These are phyloP conservation scores for Papilio polytes DNA, from an alignment of 1,140 invertebrate genomes.

Conservation along the genomic window DNA sequence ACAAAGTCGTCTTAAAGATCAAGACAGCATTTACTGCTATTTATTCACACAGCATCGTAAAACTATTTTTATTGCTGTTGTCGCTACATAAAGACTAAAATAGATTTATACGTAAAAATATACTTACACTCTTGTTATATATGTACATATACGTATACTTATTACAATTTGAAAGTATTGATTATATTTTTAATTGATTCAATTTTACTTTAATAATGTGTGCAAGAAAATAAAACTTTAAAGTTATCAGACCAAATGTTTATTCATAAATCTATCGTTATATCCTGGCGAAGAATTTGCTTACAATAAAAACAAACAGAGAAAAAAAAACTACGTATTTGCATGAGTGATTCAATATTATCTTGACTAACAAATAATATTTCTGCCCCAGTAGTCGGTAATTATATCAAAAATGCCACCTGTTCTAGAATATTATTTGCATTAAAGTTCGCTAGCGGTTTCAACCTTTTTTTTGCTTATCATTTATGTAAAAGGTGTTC, in stretches of 20 bases:
- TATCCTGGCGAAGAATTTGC: no score
- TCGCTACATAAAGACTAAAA: neutral
- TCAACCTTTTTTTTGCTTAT: neutral
- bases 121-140: no score
- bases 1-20: neutral
- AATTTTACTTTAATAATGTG: no score
- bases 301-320: neutral
- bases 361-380: neutral
- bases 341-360: no score
- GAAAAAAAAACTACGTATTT: neutral
- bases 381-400: neutral
- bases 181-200: no score
- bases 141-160: no score
- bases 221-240: no score
- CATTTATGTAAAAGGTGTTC: conserved; percentile 19
- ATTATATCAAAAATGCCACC: neutral
- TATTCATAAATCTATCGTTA: no score
- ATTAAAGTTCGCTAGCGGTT: neutral
- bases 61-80: neutral
- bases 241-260: no score
- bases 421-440: conserved; percentile 1
- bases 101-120: neutral
- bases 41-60: neutral
- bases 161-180: no score
- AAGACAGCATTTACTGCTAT: neutral